Evolutionary conservation across 1,140 invertebrate species (phyloP).

Genomic region (Cydia fagiglandana): DNA sequence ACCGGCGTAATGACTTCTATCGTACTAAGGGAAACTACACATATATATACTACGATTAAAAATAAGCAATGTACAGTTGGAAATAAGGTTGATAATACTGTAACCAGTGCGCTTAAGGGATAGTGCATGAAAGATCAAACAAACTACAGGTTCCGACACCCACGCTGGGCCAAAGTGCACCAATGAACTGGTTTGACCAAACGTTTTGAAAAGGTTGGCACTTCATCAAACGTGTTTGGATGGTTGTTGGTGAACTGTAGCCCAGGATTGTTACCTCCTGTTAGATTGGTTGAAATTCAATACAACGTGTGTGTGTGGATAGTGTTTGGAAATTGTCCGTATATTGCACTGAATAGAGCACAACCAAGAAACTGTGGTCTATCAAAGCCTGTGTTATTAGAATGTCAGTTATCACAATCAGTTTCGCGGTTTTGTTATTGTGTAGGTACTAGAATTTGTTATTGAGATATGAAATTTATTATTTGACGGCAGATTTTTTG

Average conservation of each 20-base stretch:
- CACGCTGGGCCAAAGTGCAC: slow-evolving; percentile 2
- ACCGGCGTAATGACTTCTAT: not conserved
- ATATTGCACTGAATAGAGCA: not conserved
- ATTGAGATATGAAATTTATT: not conserved
- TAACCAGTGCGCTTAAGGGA: slow-evolving; percentile 37
- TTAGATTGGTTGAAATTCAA: slow-evolving; percentile 51
- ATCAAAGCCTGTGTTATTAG: not conserved
- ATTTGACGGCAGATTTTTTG: no score
- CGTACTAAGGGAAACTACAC: slow-evolving; percentile 5
- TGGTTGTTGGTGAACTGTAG: not conserved
- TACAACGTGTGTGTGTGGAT: slow-evolving; percentile 33
- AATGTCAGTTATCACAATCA: not conserved
- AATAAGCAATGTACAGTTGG: not conserved
- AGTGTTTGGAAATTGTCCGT: not conserved
- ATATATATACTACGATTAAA: not conserved
- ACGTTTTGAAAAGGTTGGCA: not conserved
- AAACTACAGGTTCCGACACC: slow-evolving; percentile 51
- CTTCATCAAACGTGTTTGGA: not conserved
- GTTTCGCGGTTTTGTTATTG: not conserved
- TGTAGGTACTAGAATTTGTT: not conserved
- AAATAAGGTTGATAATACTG: not conserved
- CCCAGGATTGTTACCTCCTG: slow-evolving; percentile 50
- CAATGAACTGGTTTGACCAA: slow-evolving; percentile 6
- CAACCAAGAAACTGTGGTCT: not conserved
- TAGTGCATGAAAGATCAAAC: slow-evolving; percentile 61